These are phyloP conservation scores for Coelopa frigida DNA, from an alignment of 1,140 invertebrate species.

Conservation along the genomic window DNA sequence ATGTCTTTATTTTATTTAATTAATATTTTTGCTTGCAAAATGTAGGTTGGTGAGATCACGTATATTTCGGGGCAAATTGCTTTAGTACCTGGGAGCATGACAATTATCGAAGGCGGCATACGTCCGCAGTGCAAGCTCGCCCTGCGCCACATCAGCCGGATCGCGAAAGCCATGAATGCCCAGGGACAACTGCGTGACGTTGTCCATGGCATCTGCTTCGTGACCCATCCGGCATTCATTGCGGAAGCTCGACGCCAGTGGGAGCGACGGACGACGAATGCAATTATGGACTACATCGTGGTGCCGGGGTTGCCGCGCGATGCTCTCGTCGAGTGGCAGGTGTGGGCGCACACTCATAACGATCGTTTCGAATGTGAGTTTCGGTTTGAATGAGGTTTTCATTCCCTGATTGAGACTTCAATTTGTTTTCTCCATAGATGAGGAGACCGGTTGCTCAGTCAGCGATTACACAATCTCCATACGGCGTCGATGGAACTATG, in stretches of 20 bases:
- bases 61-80: slow-evolving; percentile 88
- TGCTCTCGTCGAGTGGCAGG: slow-evolving; percentile 87
- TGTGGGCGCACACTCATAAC: slow-evolving; percentile 80
- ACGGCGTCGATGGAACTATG: slow-evolving; percentile 76
- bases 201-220: slow-evolving; percentile 76
- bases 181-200: slow-evolving; percentile 69
- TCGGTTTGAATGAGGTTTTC: no score
- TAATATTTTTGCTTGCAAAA: background rate
- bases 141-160: slow-evolving; percentile 70
- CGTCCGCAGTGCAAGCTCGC: slow-evolving; percentile 71
- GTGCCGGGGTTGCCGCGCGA: slow-evolving; percentile 68
- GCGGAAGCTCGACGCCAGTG: slow-evolving; percentile 67
- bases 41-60: slow-evolving; percentile 64
- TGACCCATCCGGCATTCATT: slow-evolving; percentile 62
- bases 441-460: slow-evolving; percentile 78
- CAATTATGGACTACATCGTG: slow-evolving; percentile 79
- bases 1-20: background rate
- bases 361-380: slow-evolving; percentile 76
- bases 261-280: slow-evolving; percentile 77
- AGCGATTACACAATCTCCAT: slow-evolving; percentile 73
- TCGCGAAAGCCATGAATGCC: slow-evolving; percentile 70
- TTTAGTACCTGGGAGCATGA: slow-evolving; percentile 77
- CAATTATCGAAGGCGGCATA: slow-evolving; percentile 60
- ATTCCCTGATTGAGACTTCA: background rate
- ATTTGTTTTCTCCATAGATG: no score